Base-by-base conservation (phyloP, 2,888 invertebrate genomes). In the Apeira syringaria region DNA sequence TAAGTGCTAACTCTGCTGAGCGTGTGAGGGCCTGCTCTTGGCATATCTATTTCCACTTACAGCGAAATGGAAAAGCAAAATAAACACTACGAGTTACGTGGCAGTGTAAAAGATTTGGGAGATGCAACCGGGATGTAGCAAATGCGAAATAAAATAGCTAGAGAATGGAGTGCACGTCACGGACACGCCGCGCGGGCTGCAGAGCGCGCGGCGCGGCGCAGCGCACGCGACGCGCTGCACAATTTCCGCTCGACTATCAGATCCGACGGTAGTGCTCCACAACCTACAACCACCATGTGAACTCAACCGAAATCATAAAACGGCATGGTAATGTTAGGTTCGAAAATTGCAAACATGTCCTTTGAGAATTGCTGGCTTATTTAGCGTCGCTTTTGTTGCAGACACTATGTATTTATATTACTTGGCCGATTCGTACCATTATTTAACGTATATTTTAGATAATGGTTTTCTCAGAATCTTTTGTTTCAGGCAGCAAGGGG, bases 191-290 rank as follows among this genome's bases (percentile, higher is more conserved):
- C 10, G 29, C 9, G 34, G 17, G 41, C 24, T 25, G 35, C 24
- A 29, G 35, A 22, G 37, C 32, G 59, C 54, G 46, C 78, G 70
- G 78, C 83, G 83, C 84, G 84, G 59, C 54, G 46, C 78, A 69
- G 78, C 83, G 83, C 84, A 84, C 80, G 79, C 81, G 83, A 80
- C 81, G 71, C 68, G 69, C 69, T 71, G 74, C 74, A 75, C 81
- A 88, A 87, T 89, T 88, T 89, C 88, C 88, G 88, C 77, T 66
- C 67, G 64, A 70, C 75, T 74, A 79, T 82, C 85, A 78, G 80
- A 83, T 77, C 77, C 76, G 77, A 74, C 73, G 75, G 70, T 56
- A 68, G 76, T 72, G 74, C 74, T 67, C 68, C 61, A 59, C 54
- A 53, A 59, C 56, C 61, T 53, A 7, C 5, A 7, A 8, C 24